Evolutionary conservation across 2,113 vertebrate genomes (phyloP).

Genomic region (Marcusenius ussheri): DNA sequence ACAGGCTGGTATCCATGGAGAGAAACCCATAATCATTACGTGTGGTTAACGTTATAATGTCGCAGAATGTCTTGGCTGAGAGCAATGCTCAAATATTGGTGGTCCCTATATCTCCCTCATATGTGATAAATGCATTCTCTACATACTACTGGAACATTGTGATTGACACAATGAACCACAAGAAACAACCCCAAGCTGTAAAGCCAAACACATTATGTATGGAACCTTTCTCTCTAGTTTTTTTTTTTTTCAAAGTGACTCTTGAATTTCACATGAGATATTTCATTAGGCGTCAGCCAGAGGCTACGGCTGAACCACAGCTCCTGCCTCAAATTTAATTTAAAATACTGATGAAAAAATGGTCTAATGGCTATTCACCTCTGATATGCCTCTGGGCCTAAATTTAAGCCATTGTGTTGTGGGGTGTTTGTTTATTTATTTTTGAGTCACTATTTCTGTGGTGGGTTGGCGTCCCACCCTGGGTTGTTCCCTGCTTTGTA

Average conservation of each 20-base stretch:
- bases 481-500: background rate
- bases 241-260: conserved; percentile 30
- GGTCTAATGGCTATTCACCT: background rate
- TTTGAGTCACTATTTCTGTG: background rate
- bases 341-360: conserved; percentile 18
- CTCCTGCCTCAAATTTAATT: conserved; percentile 9
- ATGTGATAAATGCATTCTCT: background rate
- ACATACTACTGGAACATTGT: background rate
- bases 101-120: background rate
- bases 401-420: background rate
- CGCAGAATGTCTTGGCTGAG: background rate
- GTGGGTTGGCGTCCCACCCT: background rate
- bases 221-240: conserved; percentile 33
- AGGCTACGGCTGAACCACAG: conserved; percentile 14
- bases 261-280: conserved; percentile 33
- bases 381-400: background rate
- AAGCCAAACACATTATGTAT: conserved; percentile 46
- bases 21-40: background rate
- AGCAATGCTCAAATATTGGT: background rate
- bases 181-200: background rate
- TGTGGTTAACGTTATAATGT: background rate
- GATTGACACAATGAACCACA: background rate
- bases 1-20: background rate
- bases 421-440: background rate
- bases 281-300: conserved; percentile 23